Percentiles rank a stretch among this genome's conserved stretches.
Evolutionary conservation across 2,113 vertebrate species (phyloP).

Genomic region (Tonatia bakeri): DNA sequence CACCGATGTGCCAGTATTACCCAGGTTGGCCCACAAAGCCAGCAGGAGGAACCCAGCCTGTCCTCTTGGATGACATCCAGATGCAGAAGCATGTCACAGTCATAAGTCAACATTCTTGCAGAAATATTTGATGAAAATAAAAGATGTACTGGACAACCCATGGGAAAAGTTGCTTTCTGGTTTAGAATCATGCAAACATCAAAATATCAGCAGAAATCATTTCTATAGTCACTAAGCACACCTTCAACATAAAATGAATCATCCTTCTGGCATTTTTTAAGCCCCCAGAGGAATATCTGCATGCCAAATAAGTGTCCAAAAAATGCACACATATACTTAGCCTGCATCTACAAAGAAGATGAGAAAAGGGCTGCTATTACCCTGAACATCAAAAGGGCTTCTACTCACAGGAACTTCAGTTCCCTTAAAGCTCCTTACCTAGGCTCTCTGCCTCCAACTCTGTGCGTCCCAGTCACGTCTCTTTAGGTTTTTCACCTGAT

Average conservation of each 20-base stretch:
- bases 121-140: constrained; percentile 28
- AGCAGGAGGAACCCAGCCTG: background rate
- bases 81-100: background rate
- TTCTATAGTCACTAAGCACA: constrained; percentile 58
- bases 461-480: constrained; percentile 2
- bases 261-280: constrained; percentile 70
- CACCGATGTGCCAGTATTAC: background rate
- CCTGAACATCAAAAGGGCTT: constrained; percentile 69
- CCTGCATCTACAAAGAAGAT: constrained; percentile 42
- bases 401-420: constrained; percentile 58
- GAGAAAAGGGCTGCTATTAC: constrained; percentile 63
- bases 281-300: constrained; percentile 66
- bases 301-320: constrained; percentile 67
- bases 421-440: background rate
- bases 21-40: background rate
- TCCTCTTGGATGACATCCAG: constrained; percentile 20
- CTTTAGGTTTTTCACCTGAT: background rate
- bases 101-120: constrained; percentile 29
- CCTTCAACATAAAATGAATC: constrained; percentile 64
- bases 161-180: constrained; percentile 25
- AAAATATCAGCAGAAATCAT: constrained; percentile 62
- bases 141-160: constrained; percentile 24
- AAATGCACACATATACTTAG: constrained; percentile 67
- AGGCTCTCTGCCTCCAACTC: background rate
- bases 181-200: constrained; percentile 61